Percentiles rank a stretch among this genome's conserved stretches.
phyloP scores from a whole-genome alignment of 2,888 invertebrate genomes.

The Apamea anceps region DNA sequence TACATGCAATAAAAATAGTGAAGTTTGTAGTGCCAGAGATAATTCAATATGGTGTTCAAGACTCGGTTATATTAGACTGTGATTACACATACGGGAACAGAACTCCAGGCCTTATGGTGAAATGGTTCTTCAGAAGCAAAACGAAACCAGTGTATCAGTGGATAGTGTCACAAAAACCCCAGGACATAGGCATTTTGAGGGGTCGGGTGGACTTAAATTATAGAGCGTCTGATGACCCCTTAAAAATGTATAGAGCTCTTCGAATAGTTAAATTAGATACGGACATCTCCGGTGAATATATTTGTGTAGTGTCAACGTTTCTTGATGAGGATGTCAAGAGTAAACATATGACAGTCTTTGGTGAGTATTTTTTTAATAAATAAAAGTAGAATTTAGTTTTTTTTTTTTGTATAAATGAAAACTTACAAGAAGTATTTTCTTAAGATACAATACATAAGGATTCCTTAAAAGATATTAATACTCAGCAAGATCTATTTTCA shows the following conservation, averaged over 20 bases:
- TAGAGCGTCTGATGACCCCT: conserved; percentile 91
- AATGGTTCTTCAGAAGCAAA: conserved; percentile 94
- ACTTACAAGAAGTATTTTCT: not conserved
- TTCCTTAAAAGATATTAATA: not conserved
- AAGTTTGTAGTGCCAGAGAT: conserved; percentile 91
- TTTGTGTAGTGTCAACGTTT: conserved; percentile 93
- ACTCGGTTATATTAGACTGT: conserved; percentile 93
- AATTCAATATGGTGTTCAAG: conserved; percentile 91
- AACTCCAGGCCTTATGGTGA: conserved; percentile 93
- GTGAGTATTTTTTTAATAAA: conserved; percentile 82
- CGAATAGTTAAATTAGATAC: conserved; percentile 93
- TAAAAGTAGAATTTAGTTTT: not conserved
- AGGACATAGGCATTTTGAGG: conserved; percentile 91
- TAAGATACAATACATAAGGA: not conserved
- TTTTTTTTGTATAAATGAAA: not conserved
- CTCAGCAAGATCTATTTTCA: not conserved
- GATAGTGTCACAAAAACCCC: conserved; percentile 93
- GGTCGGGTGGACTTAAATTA: conserved; percentile 91
- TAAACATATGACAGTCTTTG: conserved; percentile 92
- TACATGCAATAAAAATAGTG: conserved; percentile 90
- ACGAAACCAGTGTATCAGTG: conserved; percentile 94
- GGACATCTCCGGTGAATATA: conserved; percentile 93
- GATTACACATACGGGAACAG: conserved; percentile 92
- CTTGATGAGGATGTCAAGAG: conserved; percentile 92
- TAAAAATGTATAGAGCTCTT: conserved; percentile 93